Evolutionary conservation across 2,888 invertebrate genomes (phyloP), one percentile per base, ranked within the genome.

Genomic region (Chrysotoxum bicinctum): DNA sequence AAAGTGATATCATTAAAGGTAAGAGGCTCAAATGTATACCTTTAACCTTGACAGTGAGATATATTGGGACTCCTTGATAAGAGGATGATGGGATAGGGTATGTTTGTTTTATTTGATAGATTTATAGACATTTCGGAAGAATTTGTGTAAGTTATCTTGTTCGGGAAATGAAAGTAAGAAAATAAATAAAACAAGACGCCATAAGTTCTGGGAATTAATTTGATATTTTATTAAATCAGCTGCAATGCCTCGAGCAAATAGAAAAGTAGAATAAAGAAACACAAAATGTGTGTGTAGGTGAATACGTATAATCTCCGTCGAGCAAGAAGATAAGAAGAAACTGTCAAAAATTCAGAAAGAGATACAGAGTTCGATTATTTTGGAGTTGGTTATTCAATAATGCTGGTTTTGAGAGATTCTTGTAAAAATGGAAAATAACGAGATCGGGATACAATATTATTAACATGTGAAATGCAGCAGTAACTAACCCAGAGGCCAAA

Each of bases 41-140:
- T 73, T 58, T 78, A 83, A 80, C 84, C 84, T 85, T 85, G 84
- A 45, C 72, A 64, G 14, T 74, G 84, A 37, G 21, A 16, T 19
- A 43, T 23, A 43, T 35, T 45, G 50, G 37, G 14, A 68, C 19
- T 16, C 16, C 56, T 16, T 26, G 80, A 84, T 80, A 76, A 80
- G n/a, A n/a, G 72, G 40, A 70, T 35, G 23, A 48, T 40, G 37
- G 16, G 21, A 37, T 9, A 19, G 35, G 32, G 58, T 16, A 35
- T 69, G 37, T 66, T 50, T 66, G 50, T 35, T 66, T 19, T 45
- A 1, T 30, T 66, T 21, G 66, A 66, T 54, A 54, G 23, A 37
- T 54, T 54, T 40, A 30, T 54, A 16, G 52, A 68, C 16, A 26
- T 16, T 50, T 68, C 16, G 19, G 37, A 40, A 12, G 43, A 54